These are phyloP conservation scores for Ormyrus rosae DNA, from an alignment of 2,888 invertebrate species.

Conservation along the genomic window DNA sequence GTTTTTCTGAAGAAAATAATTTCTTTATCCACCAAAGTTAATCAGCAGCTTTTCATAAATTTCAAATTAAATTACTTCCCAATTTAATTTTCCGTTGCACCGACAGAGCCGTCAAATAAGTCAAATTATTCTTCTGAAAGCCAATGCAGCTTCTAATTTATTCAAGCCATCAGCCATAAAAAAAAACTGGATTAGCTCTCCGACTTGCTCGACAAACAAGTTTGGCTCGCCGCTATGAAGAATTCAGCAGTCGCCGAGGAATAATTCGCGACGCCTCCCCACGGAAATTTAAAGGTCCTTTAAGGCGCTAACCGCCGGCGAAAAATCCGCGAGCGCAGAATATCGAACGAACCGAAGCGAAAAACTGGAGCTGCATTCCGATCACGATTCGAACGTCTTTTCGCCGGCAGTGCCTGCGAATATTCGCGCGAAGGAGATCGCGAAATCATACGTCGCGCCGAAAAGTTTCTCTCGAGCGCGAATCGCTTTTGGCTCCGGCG, in stretches of 20 bases:
- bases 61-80: no score
- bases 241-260: background rate
- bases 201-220: no score
- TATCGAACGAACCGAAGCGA: slow-evolving; percentile 27
- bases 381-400: slow-evolving; percentile 66
- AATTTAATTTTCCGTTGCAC: no score
- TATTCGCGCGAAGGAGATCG: slow-evolving; percentile 60
- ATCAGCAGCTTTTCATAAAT: no score
- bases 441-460: slow-evolving; percentile 63
- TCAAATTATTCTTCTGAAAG: no score
- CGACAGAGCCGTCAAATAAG: no score
- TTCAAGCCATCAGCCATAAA: no score
- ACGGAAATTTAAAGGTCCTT: slow-evolving; percentile 40
- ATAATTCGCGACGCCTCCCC: background rate
- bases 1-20: no score
- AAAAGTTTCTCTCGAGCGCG: slow-evolving; percentile 26
- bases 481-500: slow-evolving; percentile 15
- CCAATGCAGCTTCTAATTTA: no score
- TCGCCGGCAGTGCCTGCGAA: slow-evolving; percentile 56
- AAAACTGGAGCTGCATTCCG: slow-evolving; percentile 59
- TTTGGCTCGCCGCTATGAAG: no score
- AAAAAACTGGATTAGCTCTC: no score
- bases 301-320: slow-evolving; percentile 31
- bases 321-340: slow-evolving; percentile 43
- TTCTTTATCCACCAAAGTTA: no score